phyloP scores from a whole-genome alignment of 37 sponge, comb jelly and placozoan species.

The Spongilla lacustris region DNA sequence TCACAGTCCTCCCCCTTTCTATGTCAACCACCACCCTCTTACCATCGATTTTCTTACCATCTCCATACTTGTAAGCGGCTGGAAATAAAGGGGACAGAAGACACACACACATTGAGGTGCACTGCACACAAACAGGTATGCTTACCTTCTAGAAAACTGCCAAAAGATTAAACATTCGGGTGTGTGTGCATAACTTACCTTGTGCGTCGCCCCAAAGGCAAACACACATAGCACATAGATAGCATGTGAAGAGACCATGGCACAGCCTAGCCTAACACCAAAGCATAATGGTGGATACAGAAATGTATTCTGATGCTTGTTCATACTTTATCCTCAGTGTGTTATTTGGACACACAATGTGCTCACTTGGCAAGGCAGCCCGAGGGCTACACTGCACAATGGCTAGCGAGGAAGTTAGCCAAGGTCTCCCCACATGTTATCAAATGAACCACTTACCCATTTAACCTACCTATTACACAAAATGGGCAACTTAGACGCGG shows the following conservation, averaged over 20 bases:
- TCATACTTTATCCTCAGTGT: too few relatives aligned
- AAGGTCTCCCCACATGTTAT: neutral
- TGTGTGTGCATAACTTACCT: neutral
- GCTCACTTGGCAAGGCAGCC: too few relatives aligned
- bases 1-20: constrained; percentile 93
- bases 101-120: neutral
- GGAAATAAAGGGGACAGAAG: neutral
- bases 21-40: constrained; percentile 94
- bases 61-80: constrained; percentile 97
- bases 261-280: neutral
- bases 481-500: neutral
- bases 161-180: neutral
- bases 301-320: too few relatives aligned
- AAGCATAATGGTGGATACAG: too few relatives aligned
- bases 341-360: too few relatives aligned
- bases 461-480: neutral
- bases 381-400: too few relatives aligned
- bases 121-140: constrained; percentile 9
- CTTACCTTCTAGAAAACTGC: neutral
- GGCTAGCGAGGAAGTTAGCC: neutral
- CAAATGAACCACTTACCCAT: neutral
- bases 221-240: neutral
- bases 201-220: neutral
- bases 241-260: neutral
- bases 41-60: constrained; percentile 98